Percentiles rank a stretch among this genome's conserved stretches.
These are phyloP conservation scores for Danaus chrysippus DNA, from an alignment of 2,888 invertebrate genomes.

Conservation along the genomic window DNA sequence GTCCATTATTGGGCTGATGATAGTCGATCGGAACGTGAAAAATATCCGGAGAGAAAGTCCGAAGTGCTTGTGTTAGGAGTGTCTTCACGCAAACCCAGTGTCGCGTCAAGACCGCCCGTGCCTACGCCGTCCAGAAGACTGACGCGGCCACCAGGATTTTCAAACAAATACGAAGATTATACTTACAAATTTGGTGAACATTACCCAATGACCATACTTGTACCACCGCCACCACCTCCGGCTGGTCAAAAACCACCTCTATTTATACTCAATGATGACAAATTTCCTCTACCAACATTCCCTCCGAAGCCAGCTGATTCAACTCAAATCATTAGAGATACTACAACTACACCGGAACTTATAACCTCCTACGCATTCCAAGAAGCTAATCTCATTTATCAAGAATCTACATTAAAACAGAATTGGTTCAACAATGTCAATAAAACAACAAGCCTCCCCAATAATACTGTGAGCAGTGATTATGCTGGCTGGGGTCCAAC, in stretches of 20 bases:
- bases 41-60: slow-evolving; percentile 79
- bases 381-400: slow-evolving; percentile 82
- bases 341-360: slow-evolving; percentile 42
- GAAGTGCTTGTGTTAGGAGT: slow-evolving; percentile 85
- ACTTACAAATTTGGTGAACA: slow-evolving; percentile 74
- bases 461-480: slow-evolving; percentile 63
- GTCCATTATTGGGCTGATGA: slow-evolving; percentile 90
- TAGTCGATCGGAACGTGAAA: slow-evolving; percentile 76
- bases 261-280: slow-evolving; percentile 53
- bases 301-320: slow-evolving; percentile 43
- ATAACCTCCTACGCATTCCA: slow-evolving; percentile 76
- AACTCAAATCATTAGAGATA: slow-evolving; percentile 40
- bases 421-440: slow-evolving; percentile 64
- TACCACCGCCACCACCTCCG: slow-evolving; percentile 82
- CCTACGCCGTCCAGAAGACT: slow-evolving; percentile 46
- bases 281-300: slow-evolving; percentile 38
- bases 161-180: slow-evolving; percentile 71
- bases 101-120: slow-evolving; percentile 63
- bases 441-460: slow-evolving; percentile 48
- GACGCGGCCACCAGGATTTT: slow-evolving; percentile 44
- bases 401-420: slow-evolving; percentile 77
- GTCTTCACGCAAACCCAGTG: slow-evolving; percentile 83
- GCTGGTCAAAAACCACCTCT: slow-evolving; percentile 61
- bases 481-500: slow-evolving; percentile 75
- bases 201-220: slow-evolving; percentile 82